phyloP scores from a whole-genome alignment of 2,797 vertebrate species.

The Pangasius macronema region DNA sequence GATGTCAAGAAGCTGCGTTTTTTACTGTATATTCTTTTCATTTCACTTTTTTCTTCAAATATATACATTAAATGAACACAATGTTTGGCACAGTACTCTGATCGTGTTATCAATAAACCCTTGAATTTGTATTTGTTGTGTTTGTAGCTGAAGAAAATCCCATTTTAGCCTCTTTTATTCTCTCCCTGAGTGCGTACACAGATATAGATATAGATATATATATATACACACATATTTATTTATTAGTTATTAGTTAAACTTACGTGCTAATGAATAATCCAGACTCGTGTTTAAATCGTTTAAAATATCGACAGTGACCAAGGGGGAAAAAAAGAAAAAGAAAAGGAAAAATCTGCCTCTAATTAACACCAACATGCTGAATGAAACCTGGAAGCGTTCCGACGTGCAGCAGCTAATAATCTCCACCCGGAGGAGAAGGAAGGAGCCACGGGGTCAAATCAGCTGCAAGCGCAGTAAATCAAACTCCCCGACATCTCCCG shows the following conservation, averaged over 20 bases:
- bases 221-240: neutral
- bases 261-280: neutral
- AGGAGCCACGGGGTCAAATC: slow-evolving; percentile 9
- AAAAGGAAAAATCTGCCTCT: neutral
- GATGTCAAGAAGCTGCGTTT: neutral
- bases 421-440: slow-evolving; percentile 2
- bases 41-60: no score
- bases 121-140: neutral
- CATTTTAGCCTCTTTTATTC: neutral
- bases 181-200: neutral
- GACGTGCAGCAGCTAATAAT: neutral
- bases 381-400: neutral
- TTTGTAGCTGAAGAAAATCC: neutral
- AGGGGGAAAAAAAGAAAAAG: neutral
- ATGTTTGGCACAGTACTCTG: neutral
- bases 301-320: neutral
- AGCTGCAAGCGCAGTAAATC: neutral
- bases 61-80: neutral
- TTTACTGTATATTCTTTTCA: neutral
- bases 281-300: neutral
- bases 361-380: neutral
- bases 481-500: neutral
- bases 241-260: neutral
- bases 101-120: neutral
- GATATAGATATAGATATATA: no score